These are phyloP conservation scores for Leptinotarsa undecemlineata DNA, from an alignment of 1,140 invertebrate genomes.

Conservation along the genomic window DNA sequence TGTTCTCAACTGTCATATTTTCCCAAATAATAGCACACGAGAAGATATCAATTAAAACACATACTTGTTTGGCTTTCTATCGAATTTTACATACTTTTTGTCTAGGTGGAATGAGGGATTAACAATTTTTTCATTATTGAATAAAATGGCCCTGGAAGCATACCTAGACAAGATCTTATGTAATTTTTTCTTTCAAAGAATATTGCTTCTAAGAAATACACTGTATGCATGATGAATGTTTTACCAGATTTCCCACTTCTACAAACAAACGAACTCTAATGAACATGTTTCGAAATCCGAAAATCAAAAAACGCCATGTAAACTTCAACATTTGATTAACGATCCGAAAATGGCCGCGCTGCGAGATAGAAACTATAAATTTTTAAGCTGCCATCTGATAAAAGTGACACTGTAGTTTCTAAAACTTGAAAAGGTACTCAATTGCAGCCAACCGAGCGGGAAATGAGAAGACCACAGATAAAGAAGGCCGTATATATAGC, in stretches of 20 bases:
- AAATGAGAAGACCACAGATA: constrained; percentile 53
- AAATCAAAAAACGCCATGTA: not conserved
- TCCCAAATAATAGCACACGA: too few relatives aligned
- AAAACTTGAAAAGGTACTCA: constrained; percentile 53
- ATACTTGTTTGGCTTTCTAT: too few relatives aligned
- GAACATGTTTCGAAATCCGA: not conserved
- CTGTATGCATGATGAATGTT: not conserved
- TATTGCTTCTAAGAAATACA: not conserved
- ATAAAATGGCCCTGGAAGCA: too few relatives aligned
- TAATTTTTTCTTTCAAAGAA: too few relatives aligned
- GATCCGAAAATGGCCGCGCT: constrained; percentile 20
- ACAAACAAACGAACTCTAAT: not conserved
- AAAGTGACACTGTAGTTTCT: constrained; percentile 53
- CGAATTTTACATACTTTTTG: too few relatives aligned
- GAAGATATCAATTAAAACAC: too few relatives aligned
- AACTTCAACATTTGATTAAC: constrained; percentile 26
- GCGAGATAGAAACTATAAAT: constrained; percentile 44
- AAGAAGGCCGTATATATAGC: constrained; percentile 34
- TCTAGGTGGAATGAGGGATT: too few relatives aligned
- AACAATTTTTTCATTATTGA: too few relatives aligned
- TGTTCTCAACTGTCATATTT: too few relatives aligned
- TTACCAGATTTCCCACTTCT: not conserved
- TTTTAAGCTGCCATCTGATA: constrained; percentile 50
- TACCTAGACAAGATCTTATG: too few relatives aligned
- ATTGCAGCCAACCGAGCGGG: constrained; percentile 52